Percentiles rank a stretch among this genome's conserved stretches.
Evolutionary conservation across 2,113 vertebrate genomes (phyloP).

Genomic region (Sceloporus tristichus): DNA sequence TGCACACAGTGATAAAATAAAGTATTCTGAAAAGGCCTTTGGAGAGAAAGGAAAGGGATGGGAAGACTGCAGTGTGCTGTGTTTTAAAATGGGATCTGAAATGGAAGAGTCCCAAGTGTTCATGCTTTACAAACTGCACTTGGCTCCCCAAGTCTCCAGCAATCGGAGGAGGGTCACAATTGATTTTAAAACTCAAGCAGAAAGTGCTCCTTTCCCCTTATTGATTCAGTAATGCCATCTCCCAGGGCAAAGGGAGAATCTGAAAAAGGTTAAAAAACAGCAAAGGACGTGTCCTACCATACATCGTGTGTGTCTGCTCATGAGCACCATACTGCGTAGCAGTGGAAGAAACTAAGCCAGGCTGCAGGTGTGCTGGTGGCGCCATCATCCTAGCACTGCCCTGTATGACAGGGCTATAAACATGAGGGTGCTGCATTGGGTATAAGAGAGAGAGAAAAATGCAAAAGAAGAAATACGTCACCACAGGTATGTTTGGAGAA

Average conservation of each 20-base stretch:
- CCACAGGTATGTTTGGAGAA: background rate
- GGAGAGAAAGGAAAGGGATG: background rate
- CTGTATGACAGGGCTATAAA: slow-evolving; percentile 97
- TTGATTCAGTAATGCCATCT: slow-evolving; percentile 62
- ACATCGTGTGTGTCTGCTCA: slow-evolving; percentile 98
- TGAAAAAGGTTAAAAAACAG: slow-evolving; percentile 67
- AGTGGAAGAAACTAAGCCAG: slow-evolving; percentile 91
- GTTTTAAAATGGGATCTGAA: slow-evolving; percentile 57
- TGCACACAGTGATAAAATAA: background rate
- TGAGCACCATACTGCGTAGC: slow-evolving; percentile 91
- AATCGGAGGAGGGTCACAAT: background rate
- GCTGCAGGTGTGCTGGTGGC: slow-evolving; percentile 91
- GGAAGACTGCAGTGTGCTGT: slow-evolving; percentile 18
- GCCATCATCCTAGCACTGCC: slow-evolving; percentile 95
- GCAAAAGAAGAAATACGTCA: background rate
- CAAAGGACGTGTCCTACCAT: slow-evolving; percentile 88
- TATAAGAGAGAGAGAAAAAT: slow-evolving; percentile 31
- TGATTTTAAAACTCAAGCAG: background rate
- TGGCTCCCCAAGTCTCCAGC: background rate
- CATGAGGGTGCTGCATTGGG: slow-evolving; percentile 89
- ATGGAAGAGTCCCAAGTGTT: slow-evolving; percentile 23
- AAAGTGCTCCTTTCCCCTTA: slow-evolving; percentile 44
- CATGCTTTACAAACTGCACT: background rate
- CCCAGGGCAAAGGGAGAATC: slow-evolving; percentile 46
- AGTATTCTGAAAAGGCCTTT: slow-evolving; percentile 42